These are phyloP conservation scores for Cryptophagus acutangulus DNA, from an alignment of 2,888 invertebrate genomes.

Conservation along the genomic window DNA sequence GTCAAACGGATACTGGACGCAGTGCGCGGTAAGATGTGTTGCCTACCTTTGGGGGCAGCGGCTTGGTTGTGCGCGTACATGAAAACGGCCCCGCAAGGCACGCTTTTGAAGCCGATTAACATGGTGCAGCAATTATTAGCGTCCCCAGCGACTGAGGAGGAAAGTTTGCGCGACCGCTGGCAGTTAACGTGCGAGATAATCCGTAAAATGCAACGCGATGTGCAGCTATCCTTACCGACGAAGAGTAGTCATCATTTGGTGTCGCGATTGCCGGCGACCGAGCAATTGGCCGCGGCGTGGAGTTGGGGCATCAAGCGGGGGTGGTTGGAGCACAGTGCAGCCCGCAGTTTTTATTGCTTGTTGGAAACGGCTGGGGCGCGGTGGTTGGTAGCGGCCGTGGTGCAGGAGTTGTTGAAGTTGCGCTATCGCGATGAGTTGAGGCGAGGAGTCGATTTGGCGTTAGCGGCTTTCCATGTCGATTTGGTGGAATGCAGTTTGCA, in stretches of 20 bases:
- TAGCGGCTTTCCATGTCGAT: conserved; percentile 85
- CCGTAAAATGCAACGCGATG: conserved; percentile 83
- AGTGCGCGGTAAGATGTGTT: conserved; percentile 80
- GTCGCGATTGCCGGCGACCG: conserved; percentile 63
- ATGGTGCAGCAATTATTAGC: conserved; percentile 87
- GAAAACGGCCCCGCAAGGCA: conserved; percentile 79
- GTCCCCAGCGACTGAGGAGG: conserved; percentile 54
- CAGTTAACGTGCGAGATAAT: conserved; percentile 80
- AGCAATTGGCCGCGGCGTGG: conserved; percentile 58
- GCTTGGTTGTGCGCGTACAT: conserved; percentile 92
- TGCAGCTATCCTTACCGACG: conserved; percentile 69
- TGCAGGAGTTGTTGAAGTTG: conserved; percentile 66
- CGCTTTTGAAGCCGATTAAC: conserved; percentile 77
- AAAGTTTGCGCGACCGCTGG: conserved; percentile 70
- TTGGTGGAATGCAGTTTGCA: conserved; percentile 81
- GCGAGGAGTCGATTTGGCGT: conserved; percentile 77
- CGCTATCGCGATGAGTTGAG: conserved; percentile 66
- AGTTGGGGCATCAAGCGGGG: conserved; percentile 51
- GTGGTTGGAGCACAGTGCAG: conserved; percentile 80
- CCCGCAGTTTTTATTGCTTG: conserved; percentile 74
- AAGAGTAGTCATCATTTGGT: conserved; percentile 62
- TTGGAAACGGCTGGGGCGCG: conserved; percentile 81
- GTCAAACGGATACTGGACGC: conserved; percentile 87
- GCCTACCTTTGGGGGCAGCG: conserved; percentile 84
- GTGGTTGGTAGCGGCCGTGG: conserved; percentile 67